Conservation (phyloP, 2,113 vertebrate species). For the Hassar affinis region DNA sequence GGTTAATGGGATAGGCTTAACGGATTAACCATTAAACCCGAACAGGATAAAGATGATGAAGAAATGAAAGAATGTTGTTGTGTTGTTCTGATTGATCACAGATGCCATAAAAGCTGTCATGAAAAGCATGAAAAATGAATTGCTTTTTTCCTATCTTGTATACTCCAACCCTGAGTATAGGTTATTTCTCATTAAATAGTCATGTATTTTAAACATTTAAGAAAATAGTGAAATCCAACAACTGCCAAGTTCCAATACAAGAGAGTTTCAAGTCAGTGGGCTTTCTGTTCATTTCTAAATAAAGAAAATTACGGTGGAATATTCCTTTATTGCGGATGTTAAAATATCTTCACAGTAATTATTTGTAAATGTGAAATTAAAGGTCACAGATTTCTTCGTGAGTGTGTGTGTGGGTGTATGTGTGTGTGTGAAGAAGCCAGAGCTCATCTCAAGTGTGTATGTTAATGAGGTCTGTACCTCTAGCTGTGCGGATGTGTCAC, state of each 20-base stretch:
- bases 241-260: not conserved
- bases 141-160: not conserved
- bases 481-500: conserved; percentile 55
- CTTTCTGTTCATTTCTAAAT: not conserved
- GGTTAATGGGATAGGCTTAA: not conserved
- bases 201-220: not conserved
- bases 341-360: not conserved
- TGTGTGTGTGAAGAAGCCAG: not conserved
- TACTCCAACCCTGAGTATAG: not conserved
- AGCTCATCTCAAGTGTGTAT: conserved; percentile 16
- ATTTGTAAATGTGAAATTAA: not conserved
- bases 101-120: not conserved
- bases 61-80: not conserved
- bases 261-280: not conserved
- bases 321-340: not conserved
- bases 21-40: not conserved
- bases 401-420: not conserved
- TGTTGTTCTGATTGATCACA: not conserved
- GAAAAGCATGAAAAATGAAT: not conserved
- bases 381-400: not conserved
- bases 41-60: not conserved
- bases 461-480: conserved; percentile 58
- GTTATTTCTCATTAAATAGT: not conserved
- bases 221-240: not conserved
- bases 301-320: not conserved